Percentiles rank a stretch among this genome's conserved stretches.
These are phyloP conservation scores for Catostylus mosaicus DNA, from an alignment of 30 jellyfish, hydroid and myxozoan species.

Conservation along the genomic window DNA sequence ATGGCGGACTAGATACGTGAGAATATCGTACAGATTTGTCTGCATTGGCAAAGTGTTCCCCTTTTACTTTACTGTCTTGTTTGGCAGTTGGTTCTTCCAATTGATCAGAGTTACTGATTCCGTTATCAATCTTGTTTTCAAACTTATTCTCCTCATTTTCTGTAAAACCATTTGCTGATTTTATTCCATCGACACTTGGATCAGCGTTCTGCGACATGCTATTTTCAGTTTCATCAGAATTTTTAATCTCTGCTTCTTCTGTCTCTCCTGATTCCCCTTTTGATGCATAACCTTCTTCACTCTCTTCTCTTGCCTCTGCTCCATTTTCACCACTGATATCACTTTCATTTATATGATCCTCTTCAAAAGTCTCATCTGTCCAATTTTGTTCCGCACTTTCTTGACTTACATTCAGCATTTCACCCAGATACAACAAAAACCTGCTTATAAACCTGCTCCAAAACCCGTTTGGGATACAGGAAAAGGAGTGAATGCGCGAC, in stretches of 20 bases:
- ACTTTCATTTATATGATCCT: not conserved
- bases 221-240: not conserved
- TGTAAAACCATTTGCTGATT: not conserved
- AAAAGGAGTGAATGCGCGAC: conserved; percentile 71
- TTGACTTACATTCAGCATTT: conserved; percentile 61
- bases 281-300: not conserved
- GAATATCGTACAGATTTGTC: not conserved
- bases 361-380: not conserved
- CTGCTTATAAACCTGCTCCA: conserved; percentile 95
- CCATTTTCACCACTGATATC: not conserved
- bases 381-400: not conserved
- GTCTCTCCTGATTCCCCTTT: not conserved
- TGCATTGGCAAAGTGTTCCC: not conserved
- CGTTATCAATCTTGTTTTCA: not conserved
- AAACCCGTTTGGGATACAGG: conserved; percentile 94
- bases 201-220: not conserved
- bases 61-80: not conserved
- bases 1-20: not conserved
- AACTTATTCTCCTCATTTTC: not conserved
- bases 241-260: not conserved
- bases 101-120: not conserved
- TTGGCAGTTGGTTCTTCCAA: not conserved
- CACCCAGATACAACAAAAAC: conserved; percentile 69
- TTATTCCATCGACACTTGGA: not conserved
- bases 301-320: not conserved